phyloP scores from a whole-genome alignment of 92 coral and sea anemone species.

The Siderastrea siderea region DNA sequence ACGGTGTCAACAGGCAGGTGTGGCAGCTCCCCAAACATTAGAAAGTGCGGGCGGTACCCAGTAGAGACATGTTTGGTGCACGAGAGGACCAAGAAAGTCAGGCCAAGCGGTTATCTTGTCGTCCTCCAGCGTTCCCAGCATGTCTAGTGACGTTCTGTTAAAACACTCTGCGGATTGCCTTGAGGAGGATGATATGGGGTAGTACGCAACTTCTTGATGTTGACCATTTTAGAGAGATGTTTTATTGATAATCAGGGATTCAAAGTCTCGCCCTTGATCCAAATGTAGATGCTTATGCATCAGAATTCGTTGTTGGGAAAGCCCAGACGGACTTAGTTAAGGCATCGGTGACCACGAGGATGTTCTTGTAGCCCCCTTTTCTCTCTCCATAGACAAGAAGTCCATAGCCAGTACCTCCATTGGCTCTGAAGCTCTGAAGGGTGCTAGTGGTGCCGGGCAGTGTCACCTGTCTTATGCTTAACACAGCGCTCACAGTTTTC shows the following conservation, averaged over 20 bases:
- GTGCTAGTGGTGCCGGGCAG: constrained; percentile 7
- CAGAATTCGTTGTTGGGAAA: constrained; percentile 27
- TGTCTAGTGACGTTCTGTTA: constrained; percentile 29
- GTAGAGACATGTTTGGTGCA: constrained; percentile 61
- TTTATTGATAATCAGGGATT: constrained; percentile 4
- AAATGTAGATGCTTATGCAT: constrained; percentile 3
- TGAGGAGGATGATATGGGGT: constrained; percentile 63
- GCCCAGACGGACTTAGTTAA: constrained; percentile 55
- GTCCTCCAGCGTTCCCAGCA: constrained; percentile 26
- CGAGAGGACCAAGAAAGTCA: not conserved
- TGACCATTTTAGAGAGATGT: constrained; percentile 21
- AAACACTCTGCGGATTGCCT: constrained; percentile 47
- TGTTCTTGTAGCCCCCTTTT: constrained; percentile 48
- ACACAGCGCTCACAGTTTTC: constrained; percentile 17
- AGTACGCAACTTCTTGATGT: constrained; percentile 36
- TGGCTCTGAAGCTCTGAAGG: constrained; percentile 4
- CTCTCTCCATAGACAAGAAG: constrained; percentile 51
- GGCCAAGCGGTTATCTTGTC: not conserved
- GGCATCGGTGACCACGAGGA: constrained; percentile 43
- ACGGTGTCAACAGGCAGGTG: constrained; percentile 13
- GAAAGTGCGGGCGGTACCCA: constrained; percentile 21
- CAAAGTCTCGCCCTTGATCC: constrained; percentile 26
- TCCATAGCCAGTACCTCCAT: constrained; percentile 47
- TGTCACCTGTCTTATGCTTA: constrained; percentile 16
- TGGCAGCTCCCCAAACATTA: constrained; percentile 41